Percentiles rank a stretch among this genome's conserved stretches.
phyloP scores from a whole-genome alignment of 2,797 vertebrate genomes.

The Sebastes baramenuke region DNA sequence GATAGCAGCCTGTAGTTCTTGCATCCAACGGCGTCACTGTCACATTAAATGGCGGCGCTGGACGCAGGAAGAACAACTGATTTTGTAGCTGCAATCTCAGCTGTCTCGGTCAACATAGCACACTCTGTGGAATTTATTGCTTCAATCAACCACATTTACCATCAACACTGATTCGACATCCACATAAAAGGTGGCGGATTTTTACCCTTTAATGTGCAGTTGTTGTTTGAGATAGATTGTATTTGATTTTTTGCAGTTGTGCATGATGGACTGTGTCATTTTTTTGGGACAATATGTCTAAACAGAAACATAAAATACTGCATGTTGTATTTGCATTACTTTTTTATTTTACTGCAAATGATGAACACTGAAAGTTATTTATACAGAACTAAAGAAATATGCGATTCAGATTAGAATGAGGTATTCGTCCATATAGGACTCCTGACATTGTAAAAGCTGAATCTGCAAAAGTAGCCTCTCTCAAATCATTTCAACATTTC shows the following conservation, averaged over 20 bases:
- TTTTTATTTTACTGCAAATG: background rate
- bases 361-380: background rate
- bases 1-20: background rate
- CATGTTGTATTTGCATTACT: background rate
- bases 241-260: slow-evolving; percentile 9
- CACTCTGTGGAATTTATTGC: background rate
- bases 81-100: background rate
- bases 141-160: background rate
- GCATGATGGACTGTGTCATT: background rate
- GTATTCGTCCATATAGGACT: background rate
- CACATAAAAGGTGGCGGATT: no score
- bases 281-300: background rate
- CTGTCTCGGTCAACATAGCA: background rate
- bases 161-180: no score
- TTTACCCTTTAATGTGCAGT: slow-evolving; percentile 37
- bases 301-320: slow-evolving; percentile 3
- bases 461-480: background rate
- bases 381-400: background rate
- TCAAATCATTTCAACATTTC: background rate
- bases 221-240: background rate
- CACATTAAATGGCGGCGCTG: background rate
- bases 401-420: background rate
- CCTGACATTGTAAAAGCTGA: background rate
- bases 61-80: background rate
- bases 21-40: background rate